Evolutionary conservation across 2,888 invertebrate species (phyloP).

Genomic region (Sphecodes monilicornis): DNA sequence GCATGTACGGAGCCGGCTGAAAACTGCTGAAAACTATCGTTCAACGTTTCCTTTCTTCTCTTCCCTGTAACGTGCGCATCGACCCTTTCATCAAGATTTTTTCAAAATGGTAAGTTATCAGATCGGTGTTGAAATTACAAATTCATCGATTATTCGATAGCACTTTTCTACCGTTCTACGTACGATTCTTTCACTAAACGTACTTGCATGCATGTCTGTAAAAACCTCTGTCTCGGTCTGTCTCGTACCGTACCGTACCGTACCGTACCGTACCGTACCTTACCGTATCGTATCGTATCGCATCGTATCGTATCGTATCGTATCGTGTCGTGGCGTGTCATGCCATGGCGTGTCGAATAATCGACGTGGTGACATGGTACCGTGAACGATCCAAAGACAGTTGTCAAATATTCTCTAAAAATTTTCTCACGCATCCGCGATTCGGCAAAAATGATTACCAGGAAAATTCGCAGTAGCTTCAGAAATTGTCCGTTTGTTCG

Average conservation of each 20-base stretch:
- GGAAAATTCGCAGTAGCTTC: not conserved
- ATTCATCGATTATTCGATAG: not conserved
- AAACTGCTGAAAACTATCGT: slow-evolving; percentile 58
- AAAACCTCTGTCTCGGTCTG: not conserved
- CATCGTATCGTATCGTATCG: not conserved
- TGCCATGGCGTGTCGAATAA: not conserved
- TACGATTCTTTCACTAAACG: no score
- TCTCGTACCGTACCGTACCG: not conserved
- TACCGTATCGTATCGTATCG: not conserved
- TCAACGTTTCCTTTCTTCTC: slow-evolving; percentile 38
- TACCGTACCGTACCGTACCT: not conserved
- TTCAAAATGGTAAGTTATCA: slow-evolving; percentile 78
- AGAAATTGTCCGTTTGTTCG: not conserved
- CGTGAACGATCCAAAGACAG: not conserved
- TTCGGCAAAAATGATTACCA: not conserved
- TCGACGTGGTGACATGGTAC: not conserved
- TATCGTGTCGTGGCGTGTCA: not conserved
- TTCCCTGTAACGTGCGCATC: slow-evolving; percentile 46
- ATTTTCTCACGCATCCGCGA: not conserved
- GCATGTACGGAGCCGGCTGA: slow-evolving; percentile 78
- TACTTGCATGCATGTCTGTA: not conserved
- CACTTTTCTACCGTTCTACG: not conserved
- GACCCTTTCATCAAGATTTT: slow-evolving; percentile 52
- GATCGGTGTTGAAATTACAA: not conserved
- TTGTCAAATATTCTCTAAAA: not conserved